Evolutionary conservation across 23 tunicate genomes (phyloP), one percentile per base, ranked within the genome.

Genomic region (Trididemnum miniatum): DNA sequence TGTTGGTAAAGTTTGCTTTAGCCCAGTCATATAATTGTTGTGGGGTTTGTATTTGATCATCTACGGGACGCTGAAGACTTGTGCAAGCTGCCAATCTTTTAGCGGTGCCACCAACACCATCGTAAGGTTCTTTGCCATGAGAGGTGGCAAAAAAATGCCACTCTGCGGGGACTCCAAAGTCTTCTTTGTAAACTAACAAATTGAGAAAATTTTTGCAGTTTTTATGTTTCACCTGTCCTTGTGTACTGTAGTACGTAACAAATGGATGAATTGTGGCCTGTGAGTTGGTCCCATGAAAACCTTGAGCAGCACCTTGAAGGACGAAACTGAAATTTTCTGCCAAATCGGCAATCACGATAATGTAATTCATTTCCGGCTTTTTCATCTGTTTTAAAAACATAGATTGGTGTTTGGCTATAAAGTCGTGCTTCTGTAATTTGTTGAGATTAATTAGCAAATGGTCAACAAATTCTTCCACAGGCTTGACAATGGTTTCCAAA

Each of bases 61-160:
- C n/a, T 5, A 12, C 25, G n/a, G 29, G 15, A 3, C n/a, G 15
- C n/a, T 62, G 67, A 12, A 62, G n/a, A 26, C 67, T 62, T 62
- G 67, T 26, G 26, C 5, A 12, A 26, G 67, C 29, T 24, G 29
- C 67, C 15, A 62, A 26, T 20, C 67, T 3, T 26, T 20, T 62
- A 5, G 26, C 67, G 15, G 67, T 24, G 28, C 67, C 67, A 62
- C 67, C 67, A 20, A 62, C 26, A 18, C 67, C 29, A 62, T 62
- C 67, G n/a, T 26, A 62, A 4, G 26, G 67, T 20, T 26, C 67
- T 62, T 62, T 62, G 23, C 67, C 67, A 62, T 62, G 26, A 3
- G 67, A 62, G n/a, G 67, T 62, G 29, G 67, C 67, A 62, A 62
- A 62, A 62, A 44, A 44, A 62, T 62, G 29, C 29, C 67, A 62